Conservation (phyloP, 2,797 vertebrate species). For the Gobio occitaniae region DNA sequence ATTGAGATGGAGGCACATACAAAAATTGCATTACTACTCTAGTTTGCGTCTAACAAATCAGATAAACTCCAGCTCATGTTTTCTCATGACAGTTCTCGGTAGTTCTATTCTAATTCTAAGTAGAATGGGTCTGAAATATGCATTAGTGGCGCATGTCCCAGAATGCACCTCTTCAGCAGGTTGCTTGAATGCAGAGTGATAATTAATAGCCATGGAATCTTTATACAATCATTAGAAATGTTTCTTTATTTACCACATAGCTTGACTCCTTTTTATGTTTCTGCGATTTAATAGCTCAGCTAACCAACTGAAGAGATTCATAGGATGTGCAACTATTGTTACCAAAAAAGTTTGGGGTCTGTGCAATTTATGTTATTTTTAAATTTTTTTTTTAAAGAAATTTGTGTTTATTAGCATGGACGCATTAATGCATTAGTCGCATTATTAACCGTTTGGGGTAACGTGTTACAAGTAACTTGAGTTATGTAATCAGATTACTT, state of each 20-base stretch:
- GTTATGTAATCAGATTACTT: too few species aligned
- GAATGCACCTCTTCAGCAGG: slow-evolving; percentile 17
- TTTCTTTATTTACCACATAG: background rate
- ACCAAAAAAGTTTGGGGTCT: background rate
- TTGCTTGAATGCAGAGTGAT: background rate
- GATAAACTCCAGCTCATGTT: background rate
- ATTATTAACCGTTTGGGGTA: too few species aligned
- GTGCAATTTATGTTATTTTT: too few species aligned
- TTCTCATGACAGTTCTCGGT: background rate
- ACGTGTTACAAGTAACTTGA: too few species aligned
- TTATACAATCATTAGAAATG: background rate
- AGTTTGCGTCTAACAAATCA: background rate
- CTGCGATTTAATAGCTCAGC: background rate
- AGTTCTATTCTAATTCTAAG: background rate
- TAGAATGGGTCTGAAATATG: slow-evolving; percentile 43
- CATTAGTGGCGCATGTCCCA: slow-evolving; percentile 10
- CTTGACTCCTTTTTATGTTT: background rate
- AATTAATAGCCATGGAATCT: background rate
- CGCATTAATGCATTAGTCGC: too few species aligned
- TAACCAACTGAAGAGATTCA: background rate
- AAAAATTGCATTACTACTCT: background rate
- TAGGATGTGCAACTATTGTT: background rate
- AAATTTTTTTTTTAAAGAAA: background rate
- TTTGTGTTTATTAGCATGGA: background rate
- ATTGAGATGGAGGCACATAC: background rate